Percentiles rank a stretch among this genome's conserved stretches.
Conservation (phyloP, 2,797 vertebrate species). For the Steatocranus sp. region DNA sequence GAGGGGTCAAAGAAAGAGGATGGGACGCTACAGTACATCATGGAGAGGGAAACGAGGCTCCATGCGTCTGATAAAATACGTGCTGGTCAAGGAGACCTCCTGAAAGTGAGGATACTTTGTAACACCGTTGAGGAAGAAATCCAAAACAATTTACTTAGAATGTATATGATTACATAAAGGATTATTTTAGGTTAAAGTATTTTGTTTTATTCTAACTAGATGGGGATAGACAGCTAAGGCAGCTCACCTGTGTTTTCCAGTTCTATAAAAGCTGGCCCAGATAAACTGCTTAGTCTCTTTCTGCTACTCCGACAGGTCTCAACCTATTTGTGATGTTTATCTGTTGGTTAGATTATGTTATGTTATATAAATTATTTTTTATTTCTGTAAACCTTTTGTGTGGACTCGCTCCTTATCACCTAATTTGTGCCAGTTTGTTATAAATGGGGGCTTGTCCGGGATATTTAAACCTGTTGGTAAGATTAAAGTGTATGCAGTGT, state of each 20-base stretch:
- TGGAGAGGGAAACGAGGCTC: constrained; percentile 60
- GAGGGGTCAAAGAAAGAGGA: constrained; percentile 74
- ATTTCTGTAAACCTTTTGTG: neutral
- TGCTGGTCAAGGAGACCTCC: constrained; percentile 64
- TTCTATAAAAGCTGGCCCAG: neutral
- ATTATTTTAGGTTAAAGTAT: neutral
- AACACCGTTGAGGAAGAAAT: neutral
- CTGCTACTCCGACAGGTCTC: neutral
- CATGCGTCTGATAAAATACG: constrained; percentile 74
- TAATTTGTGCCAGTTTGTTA: neutral
- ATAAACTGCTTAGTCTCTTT: neutral
- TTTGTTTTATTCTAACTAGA: neutral
- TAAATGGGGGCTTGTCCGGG: neutral
- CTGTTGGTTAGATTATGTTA: neutral
- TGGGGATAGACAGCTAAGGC: neutral
- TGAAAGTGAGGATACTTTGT: constrained; percentile 20
- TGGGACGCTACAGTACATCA: constrained; percentile 74
- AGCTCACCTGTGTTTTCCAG: neutral
- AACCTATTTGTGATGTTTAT: neutral
- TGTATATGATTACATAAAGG: neutral
- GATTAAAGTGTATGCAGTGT: neutral
- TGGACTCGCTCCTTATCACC: neutral
- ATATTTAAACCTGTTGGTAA: neutral
- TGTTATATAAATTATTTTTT: neutral
- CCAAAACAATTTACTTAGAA: neutral